Base-by-base conservation (phyloP, 2,888 invertebrate genomes). In the Colletes collaris region DNA sequence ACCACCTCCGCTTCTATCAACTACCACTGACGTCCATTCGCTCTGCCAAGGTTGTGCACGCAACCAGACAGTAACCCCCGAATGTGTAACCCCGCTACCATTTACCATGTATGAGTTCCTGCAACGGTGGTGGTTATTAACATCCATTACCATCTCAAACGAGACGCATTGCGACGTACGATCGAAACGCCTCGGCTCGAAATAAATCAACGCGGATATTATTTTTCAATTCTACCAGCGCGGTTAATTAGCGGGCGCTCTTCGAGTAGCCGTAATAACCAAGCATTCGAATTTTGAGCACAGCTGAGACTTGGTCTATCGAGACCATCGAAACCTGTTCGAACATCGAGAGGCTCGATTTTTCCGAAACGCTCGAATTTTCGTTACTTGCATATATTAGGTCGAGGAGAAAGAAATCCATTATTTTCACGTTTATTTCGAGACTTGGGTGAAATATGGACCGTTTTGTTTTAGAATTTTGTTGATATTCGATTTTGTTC, bases 81-180 rank as follows among this genome's bases (percentile, higher is more conserved):
- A 74, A 68, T 68, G 64, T 79, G 56, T 65, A 68, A 50, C 67
- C 52, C 58, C 49, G n/a, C 40, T 52, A 59, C 52, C 73, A 56
- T 69, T 74, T 65, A 74, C 73, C 69, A 69, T 60, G 72, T 56
- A 68, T 62, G 70, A 72, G 49, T n/a, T 55, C 62, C 66, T 73
- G 64, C 69, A 56, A 55, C 76, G 73, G 35, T 16, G 53, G 49
- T 67, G 76, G 71, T 84, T 84, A 84, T 84, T 84, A 84, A 84
- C 84, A 84, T 85, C 85, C 79, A 84, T 84, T 84, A 84, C 79
- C 84, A 82, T 84, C 79, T 77, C 85, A 84, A 84, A 84, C 84
- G 84, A 76, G 82, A 79, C 85, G 79, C 74, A 75, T 76, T 67
- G 79, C 79, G 75, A 67, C 71, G 71, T 65, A 62, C 65, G 74